These are phyloP conservation scores for Holothuria glaberrima DNA, from an alignment of 35 echinoderm and acorn worm species.

Conservation along the genomic window DNA sequence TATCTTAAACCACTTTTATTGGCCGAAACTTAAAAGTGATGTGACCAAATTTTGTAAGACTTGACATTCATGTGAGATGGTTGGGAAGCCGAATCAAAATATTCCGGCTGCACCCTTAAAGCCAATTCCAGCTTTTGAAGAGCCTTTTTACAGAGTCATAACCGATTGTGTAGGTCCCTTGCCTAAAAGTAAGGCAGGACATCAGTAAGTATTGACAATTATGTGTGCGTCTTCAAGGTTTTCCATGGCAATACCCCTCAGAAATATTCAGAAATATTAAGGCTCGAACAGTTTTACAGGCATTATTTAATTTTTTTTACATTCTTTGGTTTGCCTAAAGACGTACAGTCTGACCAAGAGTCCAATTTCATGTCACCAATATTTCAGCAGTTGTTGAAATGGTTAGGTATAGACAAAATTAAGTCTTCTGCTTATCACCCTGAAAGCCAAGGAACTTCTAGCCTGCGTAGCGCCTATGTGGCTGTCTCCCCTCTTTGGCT, in stretches of 20 bases:
- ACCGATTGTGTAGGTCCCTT: slow-evolving; percentile 45
- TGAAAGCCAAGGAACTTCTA: slow-evolving; percentile 60
- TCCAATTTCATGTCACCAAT: slow-evolving; percentile 43
- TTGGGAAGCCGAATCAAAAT: no score
- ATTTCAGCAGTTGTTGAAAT: slow-evolving; percentile 34
- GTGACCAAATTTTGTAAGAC: no score
- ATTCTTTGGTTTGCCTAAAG: slow-evolving; percentile 44
- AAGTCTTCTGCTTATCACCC: slow-evolving; percentile 47
- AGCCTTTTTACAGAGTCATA: neutral
- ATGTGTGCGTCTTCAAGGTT: neutral
- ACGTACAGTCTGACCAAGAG: slow-evolving; percentile 46
- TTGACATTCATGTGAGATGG: no score
- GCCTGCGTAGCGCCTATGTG: no score
- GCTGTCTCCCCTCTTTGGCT: no score
- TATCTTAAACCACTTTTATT: no score
- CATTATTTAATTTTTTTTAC: slow-evolving; percentile 52
- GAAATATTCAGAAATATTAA: slow-evolving; percentile 25
- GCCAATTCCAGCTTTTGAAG: no score
- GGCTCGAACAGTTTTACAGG: no score
- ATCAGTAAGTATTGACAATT: no score
- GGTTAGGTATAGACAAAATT: slow-evolving; percentile 7
- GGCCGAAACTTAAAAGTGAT: no score
- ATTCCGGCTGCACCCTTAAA: no score
- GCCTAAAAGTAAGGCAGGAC: no score
- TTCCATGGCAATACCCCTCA: slow-evolving; percentile 8